A percentile compares a stretch with the other conserved stretches of the same genome.
Conservation (phyloP, 2,113 vertebrate species). For the Ceuthmochares aereus region DNA sequence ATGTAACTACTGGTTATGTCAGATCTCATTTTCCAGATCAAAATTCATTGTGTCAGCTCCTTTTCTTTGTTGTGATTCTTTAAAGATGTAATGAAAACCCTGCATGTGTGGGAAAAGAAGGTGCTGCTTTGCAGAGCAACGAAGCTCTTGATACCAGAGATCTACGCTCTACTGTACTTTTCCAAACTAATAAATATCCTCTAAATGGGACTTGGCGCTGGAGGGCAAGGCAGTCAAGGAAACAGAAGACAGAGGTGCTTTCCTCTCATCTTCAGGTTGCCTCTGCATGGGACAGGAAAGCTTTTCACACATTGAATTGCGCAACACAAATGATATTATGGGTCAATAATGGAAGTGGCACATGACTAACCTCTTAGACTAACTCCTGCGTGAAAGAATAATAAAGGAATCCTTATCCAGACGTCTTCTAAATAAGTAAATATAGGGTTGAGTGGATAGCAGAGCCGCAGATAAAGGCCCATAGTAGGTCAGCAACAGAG, state of each 20-base stretch:
- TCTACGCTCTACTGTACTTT: neutral
- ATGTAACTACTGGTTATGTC: constrained; percentile 72
- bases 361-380: neutral
- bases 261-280: neutral
- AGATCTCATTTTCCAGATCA: constrained; percentile 67
- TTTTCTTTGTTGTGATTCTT: constrained; percentile 48
- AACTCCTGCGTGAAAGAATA: neutral
- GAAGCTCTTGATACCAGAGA: neutral
- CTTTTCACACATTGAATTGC: neutral
- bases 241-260: neutral
- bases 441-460: neutral
- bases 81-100: neutral
- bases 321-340: neutral
- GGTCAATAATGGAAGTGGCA: neutral
- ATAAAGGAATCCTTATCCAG: neutral
- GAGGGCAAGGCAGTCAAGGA: neutral
- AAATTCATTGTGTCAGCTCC: constrained; percentile 62
- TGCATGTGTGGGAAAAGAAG: neutral
- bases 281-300: neutral
- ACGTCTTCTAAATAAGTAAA: neutral
- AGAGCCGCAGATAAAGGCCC: neutral
- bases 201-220: neutral
- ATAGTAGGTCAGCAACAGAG: neutral
- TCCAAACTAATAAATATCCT: neutral
- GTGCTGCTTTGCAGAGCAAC: neutral